A percentile compares a stretch with the other conserved stretches of the same genome.
Evolutionary conservation across 2,888 invertebrate genomes (phyloP).

Genomic region (Hyles lineata): DNA sequence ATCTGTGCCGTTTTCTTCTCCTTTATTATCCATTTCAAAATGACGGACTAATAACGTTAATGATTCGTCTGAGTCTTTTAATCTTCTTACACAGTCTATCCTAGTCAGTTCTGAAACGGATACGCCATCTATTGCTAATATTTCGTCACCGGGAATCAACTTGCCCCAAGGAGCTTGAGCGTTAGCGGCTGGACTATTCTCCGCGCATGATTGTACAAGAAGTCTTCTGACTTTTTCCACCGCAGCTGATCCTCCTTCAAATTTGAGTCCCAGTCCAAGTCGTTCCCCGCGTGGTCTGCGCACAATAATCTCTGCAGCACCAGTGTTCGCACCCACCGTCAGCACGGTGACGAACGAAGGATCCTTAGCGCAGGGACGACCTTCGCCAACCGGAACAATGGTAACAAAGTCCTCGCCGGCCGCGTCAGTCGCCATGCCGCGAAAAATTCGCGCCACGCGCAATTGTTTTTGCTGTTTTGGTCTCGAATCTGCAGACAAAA

Average conservation of each 20-base stretch:
- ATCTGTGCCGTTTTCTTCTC: slow-evolving; percentile 64
- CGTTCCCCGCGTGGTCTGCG: slow-evolving; percentile 95
- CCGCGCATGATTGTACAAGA: slow-evolving; percentile 94
- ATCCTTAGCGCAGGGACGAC: slow-evolving; percentile 65
- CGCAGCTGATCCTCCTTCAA: slow-evolving; percentile 95
- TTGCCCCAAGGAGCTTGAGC: slow-evolving; percentile 93
- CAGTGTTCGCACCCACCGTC: slow-evolving; percentile 80
- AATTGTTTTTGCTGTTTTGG: slow-evolving; percentile 60
- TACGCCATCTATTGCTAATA: slow-evolving; percentile 93
- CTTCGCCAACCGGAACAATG: slow-evolving; percentile 84
- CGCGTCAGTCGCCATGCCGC: slow-evolving; percentile 79
- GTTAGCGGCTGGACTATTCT: slow-evolving; percentile 94
- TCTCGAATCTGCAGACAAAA: slow-evolving; percentile 75
- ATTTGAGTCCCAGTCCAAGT: slow-evolving; percentile 95
- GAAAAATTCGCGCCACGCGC: slow-evolving; percentile 64
- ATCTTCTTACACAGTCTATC: slow-evolving; percentile 92
- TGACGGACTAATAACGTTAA: slow-evolving; percentile 90
- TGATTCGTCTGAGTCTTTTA: slow-evolving; percentile 94
- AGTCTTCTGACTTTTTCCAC: slow-evolving; percentile 92
- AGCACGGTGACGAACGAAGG: slow-evolving; percentile 86
- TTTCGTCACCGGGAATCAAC: slow-evolving; percentile 94
- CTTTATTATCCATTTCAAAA: slow-evolving; percentile 69
- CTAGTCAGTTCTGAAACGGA: slow-evolving; percentile 92
- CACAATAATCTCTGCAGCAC: slow-evolving; percentile 90
- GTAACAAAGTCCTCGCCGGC: slow-evolving; percentile 84